Evolutionary conservation across 2,888 invertebrate species (phyloP), one percentile per base, ranked within the genome.

Genomic region (Pheosia tremula): DNA sequence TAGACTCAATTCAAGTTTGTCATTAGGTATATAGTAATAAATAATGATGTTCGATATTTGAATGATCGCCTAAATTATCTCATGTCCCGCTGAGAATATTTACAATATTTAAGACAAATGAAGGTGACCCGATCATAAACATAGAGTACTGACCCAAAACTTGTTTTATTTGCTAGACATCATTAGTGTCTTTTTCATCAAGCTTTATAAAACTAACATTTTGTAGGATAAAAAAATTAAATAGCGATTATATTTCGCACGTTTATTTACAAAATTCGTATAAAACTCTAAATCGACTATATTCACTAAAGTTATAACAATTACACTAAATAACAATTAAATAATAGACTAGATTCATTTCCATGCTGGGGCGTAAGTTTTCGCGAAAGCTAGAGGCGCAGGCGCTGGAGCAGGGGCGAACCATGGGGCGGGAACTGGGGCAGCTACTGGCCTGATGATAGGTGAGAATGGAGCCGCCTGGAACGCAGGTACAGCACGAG

Each of bases 291-390:
- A 71, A 64, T 67, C 64, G 59, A 70, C 72, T 77, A 74, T 55
- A 55, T 69, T 62, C 61, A 74, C 63, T 68, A 68, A 9, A 66
- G 56, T 61, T 68, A 71, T 59, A 69, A 75, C 70, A 78, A 72
- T 74, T 71, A 78, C 68, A 79, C 72, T 64, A 68, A 67, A 60
- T 62, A 76, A 74, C 67, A 77, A 71, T 66, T 63, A 61, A 77
- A 62, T 64, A 61, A 62, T 63, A 74, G 75, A 83, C 82, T 85
- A 82, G 70, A 77, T 68, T 89, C 75, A 91, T 83, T 93, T 90
- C 91, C 92, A 93, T 66, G 90, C 90, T 60, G 55, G 39, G 3
- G 55, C 55, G 3, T 55, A 55, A 13, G 39, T 36, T 13, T 39
- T 55, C 4, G 39, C 55, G 39, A 55, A 55, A 5, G n/a, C 39